Evolutionary conservation across 1,140 invertebrate genomes (phyloP), one percentile per base, ranked within the genome.

Genomic region (Lasaia peninsularis): DNA sequence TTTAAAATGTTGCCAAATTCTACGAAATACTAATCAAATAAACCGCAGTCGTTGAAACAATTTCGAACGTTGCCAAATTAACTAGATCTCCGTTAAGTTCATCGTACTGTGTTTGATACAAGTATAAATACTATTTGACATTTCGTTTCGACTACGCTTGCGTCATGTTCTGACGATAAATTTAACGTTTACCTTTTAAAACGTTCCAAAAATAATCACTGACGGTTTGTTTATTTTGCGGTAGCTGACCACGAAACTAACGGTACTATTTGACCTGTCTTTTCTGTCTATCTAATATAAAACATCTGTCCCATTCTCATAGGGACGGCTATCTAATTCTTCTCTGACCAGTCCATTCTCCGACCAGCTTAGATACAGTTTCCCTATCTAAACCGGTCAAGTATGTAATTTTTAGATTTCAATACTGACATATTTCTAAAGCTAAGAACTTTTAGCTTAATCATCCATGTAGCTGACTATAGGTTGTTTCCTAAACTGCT

Each of bases 111-210:
- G 44, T 54, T 52, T 56, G 56, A 69, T 71, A 67, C 24, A 7
- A 28, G 24, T 28, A 28, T 72, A 78, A 64, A 74, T 69, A 74
- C 69, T 67, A 71, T 75, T 71, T 74, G 75, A 78, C 78, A 80
- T 73, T 78, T 77, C 67, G 58, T 65, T 59, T 53, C 16, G 37
- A 31, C 53, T 49, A 56, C 44, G 37, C 52, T 51, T 58, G 60
- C 57, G 60, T 49, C 58, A 58, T 63, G 20, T 56, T 53, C 35
- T 40, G 31, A 60, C 24, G 14, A 66, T 66, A 69, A 60, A 62
- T 62, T 57, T 62, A 55, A 64, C 61, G 59, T 69, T 63, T 37
- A 50, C 51, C 51, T 28, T 32, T 35, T 59, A 10, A 16, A 44
- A 48, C 12, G 24, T 37, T 44, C 52, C 16, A 44, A 16, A 55